Evolutionary conservation across 2,113 vertebrate species (phyloP).

Genomic region (Thomomys bottae): DNA sequence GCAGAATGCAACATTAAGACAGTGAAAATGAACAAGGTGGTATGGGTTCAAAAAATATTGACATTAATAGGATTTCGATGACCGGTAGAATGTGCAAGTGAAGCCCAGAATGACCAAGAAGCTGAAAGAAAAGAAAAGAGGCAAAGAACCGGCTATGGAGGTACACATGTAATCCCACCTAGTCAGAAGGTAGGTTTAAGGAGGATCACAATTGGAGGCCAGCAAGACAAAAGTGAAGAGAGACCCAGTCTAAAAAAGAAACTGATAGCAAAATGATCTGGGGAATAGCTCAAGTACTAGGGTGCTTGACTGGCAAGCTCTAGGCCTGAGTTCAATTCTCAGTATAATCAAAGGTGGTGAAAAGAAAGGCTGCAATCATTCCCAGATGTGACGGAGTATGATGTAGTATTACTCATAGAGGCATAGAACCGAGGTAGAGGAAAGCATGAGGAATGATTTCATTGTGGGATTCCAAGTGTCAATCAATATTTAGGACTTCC

Average conservation of each 20-base stretch:
- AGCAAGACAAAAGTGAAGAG: no score
- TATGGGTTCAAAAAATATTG: neutral
- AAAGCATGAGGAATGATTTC: neutral
- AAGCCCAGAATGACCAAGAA: neutral
- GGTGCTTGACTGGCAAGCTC: no score
- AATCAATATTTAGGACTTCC: neutral
- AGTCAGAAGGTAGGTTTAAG: no score
- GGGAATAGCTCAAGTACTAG: no score
- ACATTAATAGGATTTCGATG: constrained; percentile 15
- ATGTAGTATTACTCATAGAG: neutral
- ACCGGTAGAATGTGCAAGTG: neutral
- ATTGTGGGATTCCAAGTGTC: neutral
- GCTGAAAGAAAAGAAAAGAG: neutral
- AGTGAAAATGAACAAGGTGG: neutral
- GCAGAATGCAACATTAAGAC: neutral
- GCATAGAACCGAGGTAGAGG: fast-evolving
- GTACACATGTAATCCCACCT: no score
- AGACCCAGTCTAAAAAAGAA: no score
- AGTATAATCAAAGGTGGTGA: no score
- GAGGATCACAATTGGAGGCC: no score
- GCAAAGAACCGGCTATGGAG: neutral
- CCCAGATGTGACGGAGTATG: neutral
- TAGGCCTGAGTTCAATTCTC: no score
- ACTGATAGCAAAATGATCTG: no score
- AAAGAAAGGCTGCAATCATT: neutral